Evolutionary conservation across 2,797 vertebrate genomes (phyloP), one percentile per base, ranked within the genome.

Genomic region (Sebastiscus tertius): DNA sequence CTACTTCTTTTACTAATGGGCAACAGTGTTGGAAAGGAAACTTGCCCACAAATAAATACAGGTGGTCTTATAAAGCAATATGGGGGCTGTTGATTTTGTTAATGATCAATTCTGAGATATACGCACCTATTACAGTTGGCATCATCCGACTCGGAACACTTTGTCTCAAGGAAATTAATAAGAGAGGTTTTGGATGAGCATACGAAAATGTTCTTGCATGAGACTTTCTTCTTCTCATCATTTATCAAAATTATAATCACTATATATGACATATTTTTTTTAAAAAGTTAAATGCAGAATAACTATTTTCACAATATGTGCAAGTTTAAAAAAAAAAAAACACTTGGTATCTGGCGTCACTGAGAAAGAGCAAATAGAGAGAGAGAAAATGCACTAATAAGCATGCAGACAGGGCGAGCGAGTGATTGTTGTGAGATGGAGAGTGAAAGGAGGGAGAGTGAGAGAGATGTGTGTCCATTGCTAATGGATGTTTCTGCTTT

Each of bases 401-500:
- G 79, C 76, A 79, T 81, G 72, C 54, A 82, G 78, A 63, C 55
- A 24, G 62, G 42, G 60, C 2, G 52, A 63, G 80, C 1, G 14
- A 52, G 63, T 31, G 52, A 84, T 65, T 88, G 69, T 55, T 79
- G 56, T 64, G 60, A 79, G 79, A 68, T 33, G 71, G 52, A 61
- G 58, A 77, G 73, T 80, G 72, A 55, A 71, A 55, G 52, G 71
- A 42, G 72, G 26, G 36, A 12, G 63, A 27, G 63, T 18, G 63
- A 65, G 63, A 65, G 63, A 65, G 36, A 42, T 49, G 64, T 29
- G 54, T 72, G 79, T 81, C 75, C 83, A 86, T 87, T 68, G 67
- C 87, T 92, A 91, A 92, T 93, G 89, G 88, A 93, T 89, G 85
- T 86, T 92, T 91, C 89, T 90, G 89, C 87, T 79, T 86, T 83